Evolutionary conservation across 2,113 vertebrate species (phyloP), one percentile per base, ranked within the genome.

Genomic region (Riparia riparia): DNA sequence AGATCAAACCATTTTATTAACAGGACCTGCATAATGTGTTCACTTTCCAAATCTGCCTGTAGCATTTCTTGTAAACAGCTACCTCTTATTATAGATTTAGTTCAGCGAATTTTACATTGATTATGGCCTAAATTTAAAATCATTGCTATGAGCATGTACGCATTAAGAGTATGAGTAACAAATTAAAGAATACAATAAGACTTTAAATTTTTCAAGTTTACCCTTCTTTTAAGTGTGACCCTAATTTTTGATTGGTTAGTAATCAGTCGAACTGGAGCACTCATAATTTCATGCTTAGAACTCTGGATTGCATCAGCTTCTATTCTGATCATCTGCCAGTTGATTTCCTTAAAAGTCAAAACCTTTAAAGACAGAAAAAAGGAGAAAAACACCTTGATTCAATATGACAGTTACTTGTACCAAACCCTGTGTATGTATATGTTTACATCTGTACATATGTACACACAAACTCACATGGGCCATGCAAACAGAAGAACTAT

Each of bases 311-410:
- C 99, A 93, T 99, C 99, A 3, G 99, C 99, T 97, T 99, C 99
- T 85, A 99, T 99, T 86, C 99, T 98, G 97, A 99, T 99, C 99
- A 99, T 99, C 98, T 99, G 99, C 99, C 99, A 99, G 97, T 98
- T 99, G 93, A 99, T 99, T 98, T 99, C 99, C 96, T 99, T 99
- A 96, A 99, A 99, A 32, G 99, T 99, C 97, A 99, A 97, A 89
- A 99, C 98, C 99, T 99, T 95, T 71, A 57, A 97, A 94, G 91
- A 97, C 70, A 91, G 73, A 85, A 29, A 83, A 71, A 96, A 65
- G 71, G 72, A 95, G 4, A 76, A 93, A 68, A 65, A 45, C 12
- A 68, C 51, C 12, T 47, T 81, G 51, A 81, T 68, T 26, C 26
- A 56, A 26, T 66, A 80, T 20, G 21, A 45, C 32, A 80, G 20